Percentiles rank a stretch among this genome's conserved stretches.
Evolutionary conservation across 1,140 invertebrate species (phyloP).

Genomic region (Anadara kagoshimensis): DNA sequence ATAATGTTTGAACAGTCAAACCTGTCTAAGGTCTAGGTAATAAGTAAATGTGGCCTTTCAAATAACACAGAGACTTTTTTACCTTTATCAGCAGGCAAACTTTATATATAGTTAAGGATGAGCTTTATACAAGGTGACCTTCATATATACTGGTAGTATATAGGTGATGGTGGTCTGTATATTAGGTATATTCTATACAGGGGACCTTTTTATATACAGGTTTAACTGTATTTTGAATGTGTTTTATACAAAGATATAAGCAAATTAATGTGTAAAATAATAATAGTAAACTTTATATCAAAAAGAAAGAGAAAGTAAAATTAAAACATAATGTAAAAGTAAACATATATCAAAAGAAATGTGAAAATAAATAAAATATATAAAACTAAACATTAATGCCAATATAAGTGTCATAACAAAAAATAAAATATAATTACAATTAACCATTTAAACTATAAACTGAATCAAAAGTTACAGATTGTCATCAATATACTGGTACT

Average conservation of each 20-base stretch:
- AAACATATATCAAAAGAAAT: background rate
- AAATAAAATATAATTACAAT: background rate
- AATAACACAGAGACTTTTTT: too few relatives aligned
- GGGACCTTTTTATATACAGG: too few relatives aligned
- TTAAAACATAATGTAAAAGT: background rate
- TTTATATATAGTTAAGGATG: too few relatives aligned
- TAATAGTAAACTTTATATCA: background rate
- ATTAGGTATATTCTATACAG: too few relatives aligned
- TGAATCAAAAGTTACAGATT: background rate
- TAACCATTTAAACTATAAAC: background rate
- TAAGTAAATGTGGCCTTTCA: too few relatives aligned
- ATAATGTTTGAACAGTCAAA: too few relatives aligned
- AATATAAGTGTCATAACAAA: background rate
- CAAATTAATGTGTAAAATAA: background rate
- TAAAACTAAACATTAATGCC: background rate
- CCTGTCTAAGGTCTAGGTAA: too few relatives aligned
- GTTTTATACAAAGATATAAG: background rate
- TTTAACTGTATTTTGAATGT: background rate
- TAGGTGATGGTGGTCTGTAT: too few relatives aligned
- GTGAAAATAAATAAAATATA: conserved; percentile 14
- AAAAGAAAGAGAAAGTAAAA: background rate
- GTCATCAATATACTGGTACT: background rate
- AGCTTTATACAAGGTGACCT: too few relatives aligned
- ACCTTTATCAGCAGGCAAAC: too few relatives aligned
- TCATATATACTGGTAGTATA: too few relatives aligned